Conservation (phyloP, 2,888 invertebrate species). For the Operophtera brumata region DNA sequence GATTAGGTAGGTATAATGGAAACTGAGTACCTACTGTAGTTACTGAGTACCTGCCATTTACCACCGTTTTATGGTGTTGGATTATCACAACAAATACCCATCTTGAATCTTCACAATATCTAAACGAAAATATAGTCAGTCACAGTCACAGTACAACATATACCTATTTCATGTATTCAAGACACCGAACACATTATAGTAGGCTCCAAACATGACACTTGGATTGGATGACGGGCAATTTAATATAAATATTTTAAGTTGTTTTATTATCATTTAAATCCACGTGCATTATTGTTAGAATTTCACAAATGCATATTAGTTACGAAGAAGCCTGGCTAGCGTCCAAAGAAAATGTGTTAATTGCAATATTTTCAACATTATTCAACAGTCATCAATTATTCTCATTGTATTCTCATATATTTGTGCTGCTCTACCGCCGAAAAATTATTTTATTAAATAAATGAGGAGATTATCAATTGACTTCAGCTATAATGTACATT, state of each 20-base stretch:
- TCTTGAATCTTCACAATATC: too few relatives aligned
- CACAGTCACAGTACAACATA: too few relatives aligned
- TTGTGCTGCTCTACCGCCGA: too few relatives aligned
- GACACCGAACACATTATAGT: too few relatives aligned
- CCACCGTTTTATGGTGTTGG: not conserved
- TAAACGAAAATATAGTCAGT: too few relatives aligned
- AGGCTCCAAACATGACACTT: too few relatives aligned
- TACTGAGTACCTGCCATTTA: not conserved
- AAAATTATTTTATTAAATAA: too few relatives aligned
- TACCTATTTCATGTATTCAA: too few relatives aligned
- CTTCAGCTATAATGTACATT: too few relatives aligned
- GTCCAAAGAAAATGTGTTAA: not conserved
- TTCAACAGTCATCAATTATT: too few relatives aligned
- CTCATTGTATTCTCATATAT: too few relatives aligned
- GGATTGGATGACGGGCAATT: not conserved
- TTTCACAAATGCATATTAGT: constrained; percentile 5
- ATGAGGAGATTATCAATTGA: too few relatives aligned
- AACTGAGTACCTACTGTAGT: not conserved
- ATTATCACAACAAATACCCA: not conserved
- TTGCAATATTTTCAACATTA: not conserved
- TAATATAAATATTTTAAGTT: not conserved
- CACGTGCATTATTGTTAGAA: constrained; percentile 3
- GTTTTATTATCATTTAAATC: not conserved
- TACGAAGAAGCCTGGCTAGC: constrained; percentile 2
- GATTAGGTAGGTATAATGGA: not conserved